These are phyloP conservation scores for Penelope pileata DNA, from an alignment of 2,113 vertebrate genomes.

Conservation along the genomic window DNA sequence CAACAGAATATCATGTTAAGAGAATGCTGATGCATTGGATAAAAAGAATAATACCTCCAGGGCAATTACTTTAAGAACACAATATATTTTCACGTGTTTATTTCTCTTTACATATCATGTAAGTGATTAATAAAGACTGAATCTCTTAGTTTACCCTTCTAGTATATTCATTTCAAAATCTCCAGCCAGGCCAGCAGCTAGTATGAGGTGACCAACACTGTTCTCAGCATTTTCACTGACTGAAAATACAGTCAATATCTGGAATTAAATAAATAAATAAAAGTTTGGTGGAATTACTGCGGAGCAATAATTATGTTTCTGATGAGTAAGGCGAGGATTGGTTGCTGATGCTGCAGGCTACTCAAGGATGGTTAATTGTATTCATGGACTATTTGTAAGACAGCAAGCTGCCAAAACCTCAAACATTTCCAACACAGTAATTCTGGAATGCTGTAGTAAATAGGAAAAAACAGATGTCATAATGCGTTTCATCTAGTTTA, in stretches of 20 bases:
- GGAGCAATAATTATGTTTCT: constrained; percentile 5
- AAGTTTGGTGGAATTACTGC: not conserved
- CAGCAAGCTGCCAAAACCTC: constrained; percentile 62
- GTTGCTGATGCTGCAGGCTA: constrained; percentile 56
- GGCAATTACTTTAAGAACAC: not conserved
- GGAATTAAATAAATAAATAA: not conserved
- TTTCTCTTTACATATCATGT: not conserved
- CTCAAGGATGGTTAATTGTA: constrained; percentile 59
- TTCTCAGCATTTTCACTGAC: not conserved
- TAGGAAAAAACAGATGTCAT: constrained; percentile 64
- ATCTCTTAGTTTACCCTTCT: not conserved
- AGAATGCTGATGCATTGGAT: not conserved
- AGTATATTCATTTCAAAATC: not conserved
- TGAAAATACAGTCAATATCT: not conserved
- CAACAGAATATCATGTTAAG: not conserved
- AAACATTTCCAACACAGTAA: constrained; percentile 59
- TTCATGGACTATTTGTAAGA: constrained; percentile 65
- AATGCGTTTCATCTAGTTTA: constrained; percentile 54
- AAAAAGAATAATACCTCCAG: not conserved
- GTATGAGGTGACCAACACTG: not conserved
- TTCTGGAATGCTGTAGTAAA: constrained; percentile 43
- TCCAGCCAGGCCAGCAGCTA: not conserved
- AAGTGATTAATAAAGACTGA: not conserved
- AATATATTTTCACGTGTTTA: not conserved
- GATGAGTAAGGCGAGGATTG: not conserved